Base-by-base conservation (phyloP, 37 sponge, comb jelly and placozoan species). In the Beroe forskalii region DNA sequence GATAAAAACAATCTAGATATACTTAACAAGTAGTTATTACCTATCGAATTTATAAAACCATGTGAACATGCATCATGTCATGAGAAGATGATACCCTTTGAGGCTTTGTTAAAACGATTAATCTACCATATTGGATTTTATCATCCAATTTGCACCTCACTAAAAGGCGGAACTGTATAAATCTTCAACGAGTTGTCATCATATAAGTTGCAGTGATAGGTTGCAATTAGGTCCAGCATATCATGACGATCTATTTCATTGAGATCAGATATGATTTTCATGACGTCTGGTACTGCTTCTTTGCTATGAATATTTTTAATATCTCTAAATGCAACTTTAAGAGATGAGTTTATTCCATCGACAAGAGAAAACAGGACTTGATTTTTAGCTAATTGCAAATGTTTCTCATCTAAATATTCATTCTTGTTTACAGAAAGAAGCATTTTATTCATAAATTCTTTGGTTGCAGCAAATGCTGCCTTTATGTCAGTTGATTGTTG, bases 131-230 rank as follows among this genome's bases (percentile, higher is more conserved):
- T n/a, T n/a, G n/a, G n/a, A n/a, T n/a, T n/a, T n/a, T n/a, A n/a
- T n/a, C n/a, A n/a, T n/a, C n/a, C n/a, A n/a, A n/a, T n/a, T n/a
- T n/a, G n/a, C n/a, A n/a, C n/a, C n/a, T n/a, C n/a, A n/a, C n/a
- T n/a, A n/a, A n/a, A n/a, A n/a, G n/a, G n/a, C n/a, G 86, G 86
- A 41, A 80, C 40, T 41, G 86, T 43, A 44, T 80, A 80, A 80
- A 80, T 80, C 27, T 43, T 80, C 0, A 80, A 32, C 3, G 86
- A 41, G 8, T 37, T 37, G 28, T 80, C 42, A 44, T 32, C 30
- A 44, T 28, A 44, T 22, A 80, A 37, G 2, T 80, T 80, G 27
- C 6, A 44, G 27, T 80, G 30, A 44, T 24, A 80, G 28, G 12
- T 30, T 27, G 8, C 42, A 80, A 43, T 41, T 3, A 80, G 86